Evolutionary conservation across 2,113 vertebrate species (phyloP).

Genomic region (Rhipidura dahli): DNA sequence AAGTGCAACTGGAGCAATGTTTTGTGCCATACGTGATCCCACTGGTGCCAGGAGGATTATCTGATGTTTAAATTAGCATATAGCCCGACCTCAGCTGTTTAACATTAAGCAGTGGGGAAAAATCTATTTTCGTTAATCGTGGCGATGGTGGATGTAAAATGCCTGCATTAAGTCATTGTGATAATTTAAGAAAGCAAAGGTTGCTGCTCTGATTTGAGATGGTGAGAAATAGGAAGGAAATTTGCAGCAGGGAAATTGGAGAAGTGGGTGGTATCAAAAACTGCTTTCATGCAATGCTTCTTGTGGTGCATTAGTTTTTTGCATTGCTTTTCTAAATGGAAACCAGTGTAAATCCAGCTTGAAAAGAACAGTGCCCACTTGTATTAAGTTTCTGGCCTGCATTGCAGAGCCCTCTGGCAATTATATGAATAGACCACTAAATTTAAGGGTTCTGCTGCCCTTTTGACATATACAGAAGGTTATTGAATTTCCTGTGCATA

Average conservation of each 20-base stretch:
- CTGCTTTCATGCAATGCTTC: neutral
- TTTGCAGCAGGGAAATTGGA: neutral
- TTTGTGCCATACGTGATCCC: neutral
- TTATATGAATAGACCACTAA: neutral
- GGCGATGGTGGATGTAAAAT: neutral
- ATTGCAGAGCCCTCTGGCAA: neutral
- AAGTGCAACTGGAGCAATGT: neutral
- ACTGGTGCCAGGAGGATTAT: neutral
- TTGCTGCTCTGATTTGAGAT: neutral
- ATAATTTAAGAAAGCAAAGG: neutral
- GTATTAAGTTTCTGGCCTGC: neutral
- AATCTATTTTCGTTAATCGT: conserved; percentile 12
- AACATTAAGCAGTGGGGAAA: neutral
- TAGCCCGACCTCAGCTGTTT: neutral
- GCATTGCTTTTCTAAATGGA: neutral
- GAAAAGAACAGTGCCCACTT: neutral
- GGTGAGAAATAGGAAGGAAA: neutral
- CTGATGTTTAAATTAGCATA: conserved; percentile 10
- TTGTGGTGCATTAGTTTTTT: neutral
- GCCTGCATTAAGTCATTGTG: neutral
- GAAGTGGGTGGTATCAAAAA: neutral
- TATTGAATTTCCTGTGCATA: neutral
- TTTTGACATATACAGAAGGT: neutral
- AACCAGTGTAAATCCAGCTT: neutral
- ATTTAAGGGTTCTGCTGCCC: neutral